phyloP scores from a whole-genome alignment of 2,888 invertebrate genomes.

The Leucophora obtusa region DNA sequence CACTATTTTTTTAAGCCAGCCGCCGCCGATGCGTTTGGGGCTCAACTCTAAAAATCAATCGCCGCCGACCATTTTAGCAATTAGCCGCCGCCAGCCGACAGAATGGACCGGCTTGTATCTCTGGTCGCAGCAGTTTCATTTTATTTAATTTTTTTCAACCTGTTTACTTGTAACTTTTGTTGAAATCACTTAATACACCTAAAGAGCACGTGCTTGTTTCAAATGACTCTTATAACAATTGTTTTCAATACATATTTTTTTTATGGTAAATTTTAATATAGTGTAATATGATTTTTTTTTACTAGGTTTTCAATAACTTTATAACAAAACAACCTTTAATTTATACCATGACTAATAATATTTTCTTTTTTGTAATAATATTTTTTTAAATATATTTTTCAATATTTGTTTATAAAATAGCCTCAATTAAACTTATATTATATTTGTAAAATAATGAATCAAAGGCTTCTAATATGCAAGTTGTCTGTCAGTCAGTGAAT shows the following conservation, averaged over 20 bases:
- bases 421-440: not conserved
- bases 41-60: no score
- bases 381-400: not conserved
- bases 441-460: not conserved
- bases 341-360: not conserved
- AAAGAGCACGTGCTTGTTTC: conserved; percentile 40
- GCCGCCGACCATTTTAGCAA: no score
- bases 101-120: no score
- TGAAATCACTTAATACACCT: conserved; percentile 1
- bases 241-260: not conserved
- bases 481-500: not conserved
- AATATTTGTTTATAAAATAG: not conserved
- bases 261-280: not conserved
- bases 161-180: conserved; percentile 10
- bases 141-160: not conserved
- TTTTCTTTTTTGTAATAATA: not conserved
- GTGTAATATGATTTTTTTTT: not conserved
- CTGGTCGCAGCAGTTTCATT: not conserved
- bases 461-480: not conserved
- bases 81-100: no score
- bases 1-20: no score
- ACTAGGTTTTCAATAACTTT: not conserved
- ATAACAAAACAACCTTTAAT: not conserved
- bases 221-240: not conserved
- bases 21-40: no score